phyloP scores from a whole-genome alignment of 1,140 invertebrate species.

The Chelonus insularis region DNA sequence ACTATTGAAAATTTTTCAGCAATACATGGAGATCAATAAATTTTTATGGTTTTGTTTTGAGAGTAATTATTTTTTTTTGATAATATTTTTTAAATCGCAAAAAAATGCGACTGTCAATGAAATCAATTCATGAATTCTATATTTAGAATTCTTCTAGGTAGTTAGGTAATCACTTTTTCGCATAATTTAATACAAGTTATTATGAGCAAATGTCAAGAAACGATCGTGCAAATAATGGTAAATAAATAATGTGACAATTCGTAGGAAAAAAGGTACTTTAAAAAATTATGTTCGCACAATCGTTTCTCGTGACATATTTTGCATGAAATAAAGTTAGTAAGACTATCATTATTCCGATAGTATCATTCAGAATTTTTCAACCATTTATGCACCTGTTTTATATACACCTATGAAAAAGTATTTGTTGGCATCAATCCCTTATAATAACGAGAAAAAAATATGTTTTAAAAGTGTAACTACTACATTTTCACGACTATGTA shows the following conservation, averaged over 20 bases:
- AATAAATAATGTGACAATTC: constrained; percentile 12
- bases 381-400: constrained; percentile 29
- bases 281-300: constrained; percentile 25
- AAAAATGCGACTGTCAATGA: neutral
- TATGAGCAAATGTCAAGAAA: constrained; percentile 26
- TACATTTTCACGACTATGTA: constrained; percentile 36
- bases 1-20: neutral
- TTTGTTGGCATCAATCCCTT: constrained; percentile 26
- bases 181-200: constrained; percentile 16
- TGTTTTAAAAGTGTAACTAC: constrained; percentile 35
- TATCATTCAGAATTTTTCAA: neutral
- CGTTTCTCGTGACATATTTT: constrained; percentile 23
- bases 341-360: neutral
- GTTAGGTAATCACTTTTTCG: neutral
- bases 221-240: constrained; percentile 27
- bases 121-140: neutral
- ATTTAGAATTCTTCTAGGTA: neutral
- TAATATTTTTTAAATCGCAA: neutral
- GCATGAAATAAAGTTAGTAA: constrained; percentile 6
- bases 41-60: too few species aligned
- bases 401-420: constrained; percentile 40
- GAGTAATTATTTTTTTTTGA: too few species aligned
- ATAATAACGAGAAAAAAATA: constrained; percentile 37
- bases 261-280: neutral
- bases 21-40: neutral